These are phyloP conservation scores for Virgularia gustaviana DNA, from an alignment of 92 coral and sea anemone species.

Conservation along the genomic window DNA sequence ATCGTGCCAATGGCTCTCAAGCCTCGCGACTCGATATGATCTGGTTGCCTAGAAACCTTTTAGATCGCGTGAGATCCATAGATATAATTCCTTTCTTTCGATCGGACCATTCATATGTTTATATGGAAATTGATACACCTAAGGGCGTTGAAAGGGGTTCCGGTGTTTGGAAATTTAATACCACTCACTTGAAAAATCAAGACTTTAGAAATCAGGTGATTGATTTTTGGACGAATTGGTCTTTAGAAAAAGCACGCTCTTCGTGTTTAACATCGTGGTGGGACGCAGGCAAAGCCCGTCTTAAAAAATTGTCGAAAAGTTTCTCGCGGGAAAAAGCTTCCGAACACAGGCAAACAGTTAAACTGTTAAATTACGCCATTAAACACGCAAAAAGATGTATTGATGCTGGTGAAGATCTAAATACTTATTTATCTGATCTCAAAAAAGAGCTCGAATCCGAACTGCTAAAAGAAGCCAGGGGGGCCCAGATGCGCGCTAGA, in stretches of 20 bases:
- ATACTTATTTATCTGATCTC: neutral
- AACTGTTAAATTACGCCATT: neutral
- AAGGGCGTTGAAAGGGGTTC: slow-evolving; percentile 19
- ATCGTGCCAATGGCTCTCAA: slow-evolving; percentile 23
- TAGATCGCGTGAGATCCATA: neutral
- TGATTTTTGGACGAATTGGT: slow-evolving; percentile 35
- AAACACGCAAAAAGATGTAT: neutral
- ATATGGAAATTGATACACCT: neutral
- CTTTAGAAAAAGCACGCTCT: neutral
- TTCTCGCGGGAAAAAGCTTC: neutral
- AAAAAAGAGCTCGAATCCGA: neutral
- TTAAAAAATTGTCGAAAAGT: slow-evolving; percentile 2
- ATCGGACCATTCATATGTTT: slow-evolving; percentile 38
- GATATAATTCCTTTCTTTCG: slow-evolving; percentile 19
- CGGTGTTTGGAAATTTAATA: slow-evolving; percentile 50
- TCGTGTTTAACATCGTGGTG: slow-evolving; percentile 46
- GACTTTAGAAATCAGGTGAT: neutral
- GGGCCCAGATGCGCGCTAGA: no score
- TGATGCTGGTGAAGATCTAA: neutral
- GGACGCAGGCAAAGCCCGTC: slow-evolving; percentile 58
- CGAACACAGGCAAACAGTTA: neutral
- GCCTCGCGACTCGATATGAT: slow-evolving; percentile 45
- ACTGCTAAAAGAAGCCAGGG: no score
- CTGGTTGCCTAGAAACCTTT: slow-evolving; percentile 17
- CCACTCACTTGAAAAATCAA: slow-evolving; percentile 24